A percentile compares a stretch with the other conserved stretches of the same genome.
Conservation (phyloP, 2,888 invertebrate species). For the Zygothrica quintamaculata region DNA sequence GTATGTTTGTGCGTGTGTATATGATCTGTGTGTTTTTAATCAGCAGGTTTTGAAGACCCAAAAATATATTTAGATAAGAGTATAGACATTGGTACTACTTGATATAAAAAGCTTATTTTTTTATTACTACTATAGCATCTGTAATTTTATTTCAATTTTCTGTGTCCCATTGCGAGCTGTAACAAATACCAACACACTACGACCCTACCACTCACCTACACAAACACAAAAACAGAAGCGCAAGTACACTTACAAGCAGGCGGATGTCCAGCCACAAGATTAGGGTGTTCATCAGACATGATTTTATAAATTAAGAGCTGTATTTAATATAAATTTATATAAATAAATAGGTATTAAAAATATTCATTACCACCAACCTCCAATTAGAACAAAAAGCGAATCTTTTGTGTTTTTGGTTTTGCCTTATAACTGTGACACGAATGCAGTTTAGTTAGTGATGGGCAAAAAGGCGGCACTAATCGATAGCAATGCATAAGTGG, state of each 20-base stretch:
- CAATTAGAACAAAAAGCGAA: slow-evolving; percentile 16
- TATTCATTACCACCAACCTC: slow-evolving; percentile 17
- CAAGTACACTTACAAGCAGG: slow-evolving; percentile 90
- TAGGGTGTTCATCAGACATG: slow-evolving; percentile 88
- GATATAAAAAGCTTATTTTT: slow-evolving; percentile 26
- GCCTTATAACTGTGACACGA: slow-evolving; percentile 74
- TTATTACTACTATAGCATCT: slow-evolving; percentile 28
- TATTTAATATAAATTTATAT: no score
- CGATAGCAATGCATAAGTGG: slow-evolving; percentile 5
- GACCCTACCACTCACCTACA: slow-evolving; percentile 4
- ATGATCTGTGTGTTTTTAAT: slow-evolving; percentile 48
- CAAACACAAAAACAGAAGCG: background rate
- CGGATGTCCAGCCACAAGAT: slow-evolving; percentile 94
- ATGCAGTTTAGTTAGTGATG: slow-evolving; percentile 64
- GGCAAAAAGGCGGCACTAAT: slow-evolving; percentile 1
- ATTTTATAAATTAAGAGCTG: slow-evolving; percentile 37
- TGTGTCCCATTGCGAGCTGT: slow-evolving; percentile 11
- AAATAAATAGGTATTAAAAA: no score
- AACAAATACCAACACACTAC: slow-evolving; percentile 2
- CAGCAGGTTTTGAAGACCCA: slow-evolving; percentile 36
- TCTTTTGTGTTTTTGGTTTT: slow-evolving; percentile 8
- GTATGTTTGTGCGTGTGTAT: background rate
- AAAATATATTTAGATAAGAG: slow-evolving; percentile 56
- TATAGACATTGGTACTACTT: slow-evolving; percentile 29
- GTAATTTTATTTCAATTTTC: background rate